Evolutionary conservation across 1,140 invertebrate genomes (phyloP).

Genomic region (Muscidifurax raptorellus): DNA sequence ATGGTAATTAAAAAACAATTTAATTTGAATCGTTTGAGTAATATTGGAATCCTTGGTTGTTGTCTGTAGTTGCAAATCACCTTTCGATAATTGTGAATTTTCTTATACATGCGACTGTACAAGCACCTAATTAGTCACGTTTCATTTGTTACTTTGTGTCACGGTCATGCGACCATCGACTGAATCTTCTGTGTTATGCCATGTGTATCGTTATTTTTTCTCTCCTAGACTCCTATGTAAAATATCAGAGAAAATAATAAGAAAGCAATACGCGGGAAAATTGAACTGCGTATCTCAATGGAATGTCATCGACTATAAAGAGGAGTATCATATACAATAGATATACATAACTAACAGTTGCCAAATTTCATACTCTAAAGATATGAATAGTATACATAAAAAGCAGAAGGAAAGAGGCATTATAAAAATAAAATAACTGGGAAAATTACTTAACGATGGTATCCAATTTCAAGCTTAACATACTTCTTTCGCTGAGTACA

Average conservation of each 20-base stretch:
- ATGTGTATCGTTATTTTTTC: conserved; percentile 12
- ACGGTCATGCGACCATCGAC: not conserved
- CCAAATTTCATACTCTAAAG: too few relatives aligned
- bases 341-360: too few relatives aligned
- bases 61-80: conserved; percentile 12
- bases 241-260: conserved; percentile 1
- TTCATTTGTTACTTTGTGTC: conserved; percentile 40
- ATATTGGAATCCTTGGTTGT: too few relatives aligned
- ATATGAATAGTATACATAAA: not conserved
- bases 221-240: not conserved
- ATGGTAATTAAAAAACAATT: not conserved
- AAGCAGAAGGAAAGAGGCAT: not conserved
- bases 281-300: not conserved
- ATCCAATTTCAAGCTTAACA: not conserved
- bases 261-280: not conserved
- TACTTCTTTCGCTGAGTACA: conserved; percentile 19
- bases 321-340: not conserved
- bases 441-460: not conserved
- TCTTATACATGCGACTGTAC: not conserved
- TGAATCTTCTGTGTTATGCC: not conserved
- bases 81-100: conserved; percentile 39
- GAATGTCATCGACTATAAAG: not conserved
- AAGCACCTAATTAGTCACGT: conserved; percentile 41
- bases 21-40: not conserved
- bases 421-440: not conserved